Evolutionary conservation across 2,797 vertebrate genomes (phyloP).

Genomic region (Cheirogaleus major): DNA sequence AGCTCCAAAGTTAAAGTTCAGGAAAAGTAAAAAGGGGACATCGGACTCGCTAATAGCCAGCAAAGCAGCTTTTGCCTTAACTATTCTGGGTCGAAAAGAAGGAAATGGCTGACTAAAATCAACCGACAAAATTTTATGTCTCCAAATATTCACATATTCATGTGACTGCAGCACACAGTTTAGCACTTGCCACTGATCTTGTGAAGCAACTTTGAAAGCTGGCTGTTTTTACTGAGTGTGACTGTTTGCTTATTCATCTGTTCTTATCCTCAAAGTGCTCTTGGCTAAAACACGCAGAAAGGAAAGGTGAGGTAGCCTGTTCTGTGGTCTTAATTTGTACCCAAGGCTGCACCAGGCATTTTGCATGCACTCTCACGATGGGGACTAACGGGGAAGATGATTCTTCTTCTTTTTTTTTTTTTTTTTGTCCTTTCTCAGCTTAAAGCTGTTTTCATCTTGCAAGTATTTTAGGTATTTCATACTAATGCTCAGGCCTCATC

Average conservation of each 20-base stretch:
- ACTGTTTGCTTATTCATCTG: neutral
- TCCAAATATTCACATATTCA: neutral
- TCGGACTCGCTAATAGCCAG: neutral
- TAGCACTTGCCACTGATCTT: neutral
- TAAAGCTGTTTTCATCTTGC: constrained; percentile 14
- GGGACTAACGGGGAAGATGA: neutral
- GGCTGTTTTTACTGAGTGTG: neutral
- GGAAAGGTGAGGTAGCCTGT: neutral
- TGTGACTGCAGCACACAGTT: neutral
- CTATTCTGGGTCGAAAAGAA: neutral
- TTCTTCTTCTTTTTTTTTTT: neutral
- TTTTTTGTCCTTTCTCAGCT: neutral
- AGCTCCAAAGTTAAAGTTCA: neutral
- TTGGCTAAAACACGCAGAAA: neutral
- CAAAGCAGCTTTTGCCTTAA: neutral
- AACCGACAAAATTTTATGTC: neutral
- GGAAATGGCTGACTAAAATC: neutral
- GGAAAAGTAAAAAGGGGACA: neutral
- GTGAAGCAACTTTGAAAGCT: constrained; percentile 2
- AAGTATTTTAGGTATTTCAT: neutral
- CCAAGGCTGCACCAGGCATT: neutral
- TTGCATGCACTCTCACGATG: neutral
- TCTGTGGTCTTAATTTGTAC: neutral
- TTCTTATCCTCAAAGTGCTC: neutral
- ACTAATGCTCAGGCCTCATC: constrained; percentile 33